Percentiles rank a stretch among this genome's conserved stretches.
Conservation (phyloP, 2,113 vertebrate genomes). For the Hymenochirus boettgeri region DNA sequence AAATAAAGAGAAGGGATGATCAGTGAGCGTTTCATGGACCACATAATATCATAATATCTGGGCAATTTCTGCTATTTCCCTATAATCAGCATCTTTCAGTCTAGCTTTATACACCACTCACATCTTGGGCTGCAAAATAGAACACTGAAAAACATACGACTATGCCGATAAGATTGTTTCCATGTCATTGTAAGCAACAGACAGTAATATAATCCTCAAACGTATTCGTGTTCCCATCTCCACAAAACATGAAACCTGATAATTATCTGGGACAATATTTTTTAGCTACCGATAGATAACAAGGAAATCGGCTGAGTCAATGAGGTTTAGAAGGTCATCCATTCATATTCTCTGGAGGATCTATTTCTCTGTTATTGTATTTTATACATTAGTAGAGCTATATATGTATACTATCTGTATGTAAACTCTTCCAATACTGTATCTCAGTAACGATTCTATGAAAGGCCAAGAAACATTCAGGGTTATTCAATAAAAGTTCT, state of each 20-base stretch:
- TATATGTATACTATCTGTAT: too few species aligned
- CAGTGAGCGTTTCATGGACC: too few species aligned
- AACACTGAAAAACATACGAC: background rate
- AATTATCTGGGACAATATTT: constrained; percentile 12
- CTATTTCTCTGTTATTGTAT: constrained; percentile 18
- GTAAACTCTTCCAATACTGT: too few species aligned
- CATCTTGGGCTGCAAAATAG: background rate
- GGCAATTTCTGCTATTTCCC: too few species aligned
- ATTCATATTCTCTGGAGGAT: constrained; percentile 23
- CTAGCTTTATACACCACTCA: too few species aligned
- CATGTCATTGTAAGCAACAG: constrained; percentile 17
- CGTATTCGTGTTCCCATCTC: constrained; percentile 27
- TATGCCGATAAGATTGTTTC: constrained; percentile 11
- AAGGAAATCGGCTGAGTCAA: constrained; percentile 19
- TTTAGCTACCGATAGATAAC: constrained; percentile 11
- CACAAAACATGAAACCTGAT: constrained; percentile 30
- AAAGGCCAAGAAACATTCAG: too few species aligned
- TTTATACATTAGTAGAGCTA: background rate
- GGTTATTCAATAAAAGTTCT: too few species aligned
- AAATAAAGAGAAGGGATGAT: too few species aligned
- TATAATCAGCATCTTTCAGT: too few species aligned
- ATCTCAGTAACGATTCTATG: too few species aligned
- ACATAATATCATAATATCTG: background rate
- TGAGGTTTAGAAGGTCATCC: constrained; percentile 23
- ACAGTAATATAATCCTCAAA: constrained; percentile 24